Conservation (phyloP, 2,888 invertebrate genomes). For the Romanomermis culicivorax region DNA sequence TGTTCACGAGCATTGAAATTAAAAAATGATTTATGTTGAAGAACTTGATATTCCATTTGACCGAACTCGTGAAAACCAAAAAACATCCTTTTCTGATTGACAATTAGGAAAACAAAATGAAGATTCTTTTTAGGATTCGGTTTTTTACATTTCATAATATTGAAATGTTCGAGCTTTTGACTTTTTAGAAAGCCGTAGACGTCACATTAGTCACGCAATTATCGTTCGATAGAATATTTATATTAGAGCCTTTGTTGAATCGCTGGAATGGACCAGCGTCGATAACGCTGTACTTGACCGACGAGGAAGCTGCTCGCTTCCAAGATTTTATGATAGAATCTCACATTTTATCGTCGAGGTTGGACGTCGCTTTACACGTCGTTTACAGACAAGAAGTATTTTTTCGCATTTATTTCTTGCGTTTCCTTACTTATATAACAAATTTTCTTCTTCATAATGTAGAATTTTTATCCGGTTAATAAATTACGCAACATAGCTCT, state of each 20-base stretch:
- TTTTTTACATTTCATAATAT: too few relatives aligned
- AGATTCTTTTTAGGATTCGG: too few relatives aligned
- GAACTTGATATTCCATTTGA: too few relatives aligned
- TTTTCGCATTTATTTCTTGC: too few relatives aligned
- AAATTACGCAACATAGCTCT: slow-evolving; percentile 65
- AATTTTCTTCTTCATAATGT: background rate
- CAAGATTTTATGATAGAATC: slow-evolving; percentile 53
- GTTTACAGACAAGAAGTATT: slow-evolving; percentile 67
- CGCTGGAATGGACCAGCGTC: slow-evolving; percentile 74
- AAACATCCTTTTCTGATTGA: too few relatives aligned
- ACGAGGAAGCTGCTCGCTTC: slow-evolving; percentile 60
- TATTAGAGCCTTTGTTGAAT: slow-evolving; percentile 55
- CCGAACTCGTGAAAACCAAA: too few relatives aligned
- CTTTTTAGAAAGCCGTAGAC: too few relatives aligned
- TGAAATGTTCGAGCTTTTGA: too few relatives aligned
- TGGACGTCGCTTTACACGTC: slow-evolving; percentile 67
- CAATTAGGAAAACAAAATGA: too few relatives aligned
- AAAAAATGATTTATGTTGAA: too few relatives aligned
- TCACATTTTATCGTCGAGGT: slow-evolving; percentile 46
- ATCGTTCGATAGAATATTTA: slow-evolving; percentile 61
- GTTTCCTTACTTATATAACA: slow-evolving; percentile 18
- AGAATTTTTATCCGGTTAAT: slow-evolving; percentile 76
- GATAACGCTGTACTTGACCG: slow-evolving; percentile 62
- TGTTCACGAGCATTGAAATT: too few relatives aligned
- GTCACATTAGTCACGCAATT: slow-evolving; percentile 46